Evolutionary conservation across 2,113 vertebrate species (phyloP), one percentile per base, ranked within the genome.

Genomic region (Phodopus roborovskii): DNA sequence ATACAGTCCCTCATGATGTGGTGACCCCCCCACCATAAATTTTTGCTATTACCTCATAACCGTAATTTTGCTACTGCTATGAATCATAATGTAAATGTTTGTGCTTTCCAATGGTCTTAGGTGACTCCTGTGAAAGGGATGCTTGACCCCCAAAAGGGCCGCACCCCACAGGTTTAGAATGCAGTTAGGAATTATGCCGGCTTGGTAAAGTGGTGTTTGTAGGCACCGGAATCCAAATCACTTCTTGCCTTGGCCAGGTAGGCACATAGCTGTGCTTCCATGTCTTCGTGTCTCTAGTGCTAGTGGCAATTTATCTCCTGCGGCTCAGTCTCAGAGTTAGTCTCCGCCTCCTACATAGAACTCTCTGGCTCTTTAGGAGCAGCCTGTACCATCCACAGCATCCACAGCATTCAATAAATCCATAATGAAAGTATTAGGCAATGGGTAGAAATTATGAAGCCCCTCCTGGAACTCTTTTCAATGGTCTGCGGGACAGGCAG

Each of bases 361-460:
- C 45, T 58, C 13, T 2, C 45, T 70, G 1, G 16, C 36, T 88
- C 77, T 93, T 56, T 19, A 7, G 30, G 7, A 64, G 45, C 30
- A 92, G 90, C 48, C 56, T 33, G 7, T 82, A 2, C 26, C 39
- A 16, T 77, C 75, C 30, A 1, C 2, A 66, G n/a, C 53, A 78
- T 42, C 45, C 24, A 16, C 3, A 5, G 33, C 28, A 36, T 45
- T 75, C 75, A 88, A 7, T 48, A 74, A 58, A 66, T 42, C n/a
- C 1, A 30, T 24, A 15, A 2, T 28, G 28, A 45, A 13, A 1
- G 0, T 4, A 5, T n/a, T 24, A 19, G 19, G 42, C 60, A 42
- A 39, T 42, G 64, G 26, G 26, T 79, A 30, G 79, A 45, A 83
- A 75, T 74, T 70, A 60, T 36, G 15, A 78, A 16, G 22, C 64